Evolutionary conservation across 2,888 invertebrate genomes (phyloP), one percentile per base, ranked within the genome.

Genomic region (Lingula anatina): DNA sequence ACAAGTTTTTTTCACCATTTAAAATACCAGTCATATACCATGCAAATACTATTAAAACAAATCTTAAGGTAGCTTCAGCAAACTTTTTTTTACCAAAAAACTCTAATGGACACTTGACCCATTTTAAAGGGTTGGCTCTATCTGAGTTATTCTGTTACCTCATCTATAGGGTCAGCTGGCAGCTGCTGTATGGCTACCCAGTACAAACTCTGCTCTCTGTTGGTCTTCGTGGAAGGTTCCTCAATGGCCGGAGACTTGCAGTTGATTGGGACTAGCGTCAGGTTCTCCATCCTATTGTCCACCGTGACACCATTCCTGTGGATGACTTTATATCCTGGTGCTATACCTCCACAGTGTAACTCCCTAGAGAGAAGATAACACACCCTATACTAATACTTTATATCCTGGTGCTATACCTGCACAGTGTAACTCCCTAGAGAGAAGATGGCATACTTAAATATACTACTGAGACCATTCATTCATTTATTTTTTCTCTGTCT

Each of bases 131-230:
- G n/a, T n/a, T n/a, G n/a, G n/a, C n/a, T n/a, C n/a, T n/a, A n/a
- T n/a, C n/a, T n/a, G n/a, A n/a, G n/a, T n/a, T n/a, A n/a, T 15
- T 12, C 15, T 49, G 57, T 49, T 42, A 67, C 64, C 56, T 66
- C 65, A 50, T 70, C 67, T 26, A 68, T 45, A 5, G 70, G 78
- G 57, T 79, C 79, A 41, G 73, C 69, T 25, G 80, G 77, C 46
- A 80, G 62, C 56, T 80, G 79, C 47, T 78, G 78, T 20, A 81
- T 78, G 18, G 80, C 80, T 44, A 79, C 73, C 80, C 80, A 80
- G 57, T 81, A 80, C 15, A 80, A 59, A 48, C 75, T 73, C 62
- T 77, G 75, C 55, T 80, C 79, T 47, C 74, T 63, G 50, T 64
- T 66, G 27, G 53, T 50, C 55, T 73, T 74, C 37, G 59, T 64